Base-by-base conservation (phyloP, 2,888 invertebrate species). In the Synanthedon formicaeformis region DNA sequence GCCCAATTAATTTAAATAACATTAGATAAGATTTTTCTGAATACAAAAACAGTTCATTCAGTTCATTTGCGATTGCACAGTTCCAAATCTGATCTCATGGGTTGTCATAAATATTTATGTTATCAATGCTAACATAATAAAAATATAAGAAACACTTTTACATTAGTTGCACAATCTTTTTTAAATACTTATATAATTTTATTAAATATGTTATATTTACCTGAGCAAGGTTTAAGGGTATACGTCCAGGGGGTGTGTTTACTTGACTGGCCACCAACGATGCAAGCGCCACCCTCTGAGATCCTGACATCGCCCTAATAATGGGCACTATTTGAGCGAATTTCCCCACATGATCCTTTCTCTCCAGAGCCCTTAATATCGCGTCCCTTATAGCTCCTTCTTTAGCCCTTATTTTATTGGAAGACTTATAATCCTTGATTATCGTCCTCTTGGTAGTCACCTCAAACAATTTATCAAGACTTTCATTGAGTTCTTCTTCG, bases 261-360 rank as follows among this genome's bases (percentile, higher is more conserved):
- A 91, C 87, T 69, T 91, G 91, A 2, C 88, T 89, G 1, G 91
- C 89, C 4, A 92, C 91, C 48, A 92, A 62, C 0, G 91, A 90
- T 0, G 91, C 91, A 54, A 92, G 70, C 1, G 91, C 90, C 55
- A 90, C 76, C 40, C 91, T 79, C 73, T 92, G 92, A 34, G 89
- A 87, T 0, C 89, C 89, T 1, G 91, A 89, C 81, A 92, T 88
- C 3, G 89, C 89, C 51, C 91, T 84, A 59, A 92, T 79, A 59
- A 92, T 91, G 48, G 92, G 92, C 75, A 92, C 75, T 23, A 91
- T 87, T 72, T 91, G 89, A 0, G 89, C 89, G 54, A 92, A 89
- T 66, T 89, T 90, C 56, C 89, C 89, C 14, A 89, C 88, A 50
- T 91, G 87, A 41, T 89, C 89, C 51, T 89, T 89, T 62, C 88